A percentile compares a stretch with the other conserved stretches of the same genome.
Conservation (phyloP, 2,888 invertebrate species). For the Athalia rosae region DNA sequence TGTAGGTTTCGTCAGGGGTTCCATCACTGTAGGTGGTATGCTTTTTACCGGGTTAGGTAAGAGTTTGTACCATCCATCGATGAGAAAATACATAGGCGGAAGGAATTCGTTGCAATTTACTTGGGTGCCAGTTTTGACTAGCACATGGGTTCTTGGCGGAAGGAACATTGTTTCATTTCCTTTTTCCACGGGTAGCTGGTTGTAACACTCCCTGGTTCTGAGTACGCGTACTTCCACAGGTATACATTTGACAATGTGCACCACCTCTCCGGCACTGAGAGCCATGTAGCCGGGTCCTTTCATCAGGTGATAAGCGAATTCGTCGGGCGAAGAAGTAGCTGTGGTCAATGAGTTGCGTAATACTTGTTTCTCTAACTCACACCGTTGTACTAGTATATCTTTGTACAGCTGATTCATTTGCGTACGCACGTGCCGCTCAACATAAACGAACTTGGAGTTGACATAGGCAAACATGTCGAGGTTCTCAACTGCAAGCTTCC, state of each 20-base stretch:
- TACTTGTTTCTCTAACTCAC: constrained; percentile 57
- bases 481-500: constrained; percentile 10
- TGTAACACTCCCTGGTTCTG: constrained; percentile 49
- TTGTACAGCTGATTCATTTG: constrained; percentile 52
- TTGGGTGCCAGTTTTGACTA: constrained; percentile 45
- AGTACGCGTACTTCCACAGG: constrained; percentile 49
- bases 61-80: constrained; percentile 45
- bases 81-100: constrained; percentile 45
- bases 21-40: constrained; percentile 12
- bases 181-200: constrained; percentile 51
- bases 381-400: constrained; percentile 55
- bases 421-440: constrained; percentile 54
- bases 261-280: constrained; percentile 55
- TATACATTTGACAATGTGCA: constrained; percentile 53
- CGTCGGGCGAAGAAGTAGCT: constrained; percentile 55
- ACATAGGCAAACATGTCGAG: constrained; percentile 50
- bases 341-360: constrained; percentile 55
- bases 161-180: constrained; percentile 48
- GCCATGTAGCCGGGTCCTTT: constrained; percentile 58
- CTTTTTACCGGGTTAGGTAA: constrained; percentile 7
- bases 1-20: constrained; percentile 2
- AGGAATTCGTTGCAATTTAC: constrained; percentile 48
- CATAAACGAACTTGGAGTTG: constrained; percentile 55
- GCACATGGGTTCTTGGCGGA: constrained; percentile 45
- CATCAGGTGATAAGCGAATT: constrained; percentile 57